These are phyloP conservation scores for Brachypteracias leptosomus DNA, from an alignment of 2,113 vertebrate species.

Conservation along the genomic window DNA sequence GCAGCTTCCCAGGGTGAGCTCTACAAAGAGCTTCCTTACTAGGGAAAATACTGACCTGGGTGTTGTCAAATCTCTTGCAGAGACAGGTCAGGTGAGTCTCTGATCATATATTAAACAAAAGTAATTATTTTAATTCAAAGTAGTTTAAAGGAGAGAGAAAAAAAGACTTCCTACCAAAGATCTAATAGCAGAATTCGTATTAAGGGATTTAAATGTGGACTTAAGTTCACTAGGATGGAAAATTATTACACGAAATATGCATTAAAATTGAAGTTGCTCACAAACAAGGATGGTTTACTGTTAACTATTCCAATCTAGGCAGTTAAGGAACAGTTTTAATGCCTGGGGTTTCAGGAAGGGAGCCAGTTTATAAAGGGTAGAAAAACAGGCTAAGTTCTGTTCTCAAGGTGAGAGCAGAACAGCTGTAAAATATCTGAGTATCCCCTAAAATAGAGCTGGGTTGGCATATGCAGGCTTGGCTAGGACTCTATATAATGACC, in stretches of 20 bases:
- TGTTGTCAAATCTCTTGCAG: background rate
- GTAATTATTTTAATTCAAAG: constrained; percentile 19
- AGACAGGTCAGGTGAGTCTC: constrained; percentile 26
- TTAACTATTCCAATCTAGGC: background rate
- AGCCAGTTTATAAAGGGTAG: background rate
- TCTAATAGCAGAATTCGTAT: background rate
- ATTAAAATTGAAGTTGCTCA: background rate
- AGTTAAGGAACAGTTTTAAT: background rate
- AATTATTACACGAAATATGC: background rate
- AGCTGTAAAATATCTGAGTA: background rate
- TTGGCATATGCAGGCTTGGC: background rate
- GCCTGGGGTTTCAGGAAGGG: background rate
- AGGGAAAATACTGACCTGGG: constrained; percentile 3
- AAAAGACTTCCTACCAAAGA: background rate
- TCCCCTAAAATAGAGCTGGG: background rate
- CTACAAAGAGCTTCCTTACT: background rate
- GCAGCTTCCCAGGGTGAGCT: background rate
- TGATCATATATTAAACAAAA: background rate
- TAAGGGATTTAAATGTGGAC: background rate
- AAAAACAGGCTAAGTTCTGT: background rate
- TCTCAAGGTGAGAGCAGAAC: background rate
- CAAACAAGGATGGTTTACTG: background rate
- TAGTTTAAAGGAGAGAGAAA: background rate
- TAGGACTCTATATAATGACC: background rate
- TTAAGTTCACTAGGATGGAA: background rate